Conservation (phyloP, 2,113 vertebrate species). For the Columba livia region DNA sequence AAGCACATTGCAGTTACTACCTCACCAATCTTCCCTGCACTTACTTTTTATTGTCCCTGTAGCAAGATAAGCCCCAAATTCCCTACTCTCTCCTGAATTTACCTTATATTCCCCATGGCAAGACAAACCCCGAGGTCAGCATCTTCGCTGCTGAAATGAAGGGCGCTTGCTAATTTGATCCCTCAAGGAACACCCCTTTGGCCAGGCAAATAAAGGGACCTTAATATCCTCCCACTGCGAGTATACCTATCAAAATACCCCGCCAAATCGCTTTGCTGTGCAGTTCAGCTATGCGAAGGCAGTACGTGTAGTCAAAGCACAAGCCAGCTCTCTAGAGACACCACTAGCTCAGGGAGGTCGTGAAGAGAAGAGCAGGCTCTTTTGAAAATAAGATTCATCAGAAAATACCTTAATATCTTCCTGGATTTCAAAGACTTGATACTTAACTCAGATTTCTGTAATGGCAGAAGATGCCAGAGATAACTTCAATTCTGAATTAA, state of each 20-base stretch:
- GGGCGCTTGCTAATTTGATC: neutral
- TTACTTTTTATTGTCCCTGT: neutral
- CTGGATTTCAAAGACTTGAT: neutral
- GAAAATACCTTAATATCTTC: neutral
- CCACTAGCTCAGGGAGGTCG: neutral
- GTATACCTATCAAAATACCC: neutral
- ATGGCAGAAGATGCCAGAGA: conserved; percentile 23
- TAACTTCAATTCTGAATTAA: conserved; percentile 33
- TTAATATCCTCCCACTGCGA: neutral
- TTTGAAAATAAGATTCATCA: neutral
- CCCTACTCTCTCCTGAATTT: neutral
- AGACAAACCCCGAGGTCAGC: neutral
- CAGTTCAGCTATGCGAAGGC: neutral
- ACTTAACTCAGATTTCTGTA: neutral
- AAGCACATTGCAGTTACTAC: neutral
- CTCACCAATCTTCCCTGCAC: neutral
- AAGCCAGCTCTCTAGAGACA: neutral
- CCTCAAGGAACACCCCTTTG: neutral
- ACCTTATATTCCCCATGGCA: neutral
- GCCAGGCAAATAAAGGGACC: neutral
- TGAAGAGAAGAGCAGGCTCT: neutral
- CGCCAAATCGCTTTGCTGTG: neutral
- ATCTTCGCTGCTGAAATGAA: neutral
- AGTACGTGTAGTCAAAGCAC: accelerated
- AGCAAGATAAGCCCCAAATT: neutral